phyloP scores from a whole-genome alignment of 1,140 invertebrate genomes.

The Nomia melanderi region DNA sequence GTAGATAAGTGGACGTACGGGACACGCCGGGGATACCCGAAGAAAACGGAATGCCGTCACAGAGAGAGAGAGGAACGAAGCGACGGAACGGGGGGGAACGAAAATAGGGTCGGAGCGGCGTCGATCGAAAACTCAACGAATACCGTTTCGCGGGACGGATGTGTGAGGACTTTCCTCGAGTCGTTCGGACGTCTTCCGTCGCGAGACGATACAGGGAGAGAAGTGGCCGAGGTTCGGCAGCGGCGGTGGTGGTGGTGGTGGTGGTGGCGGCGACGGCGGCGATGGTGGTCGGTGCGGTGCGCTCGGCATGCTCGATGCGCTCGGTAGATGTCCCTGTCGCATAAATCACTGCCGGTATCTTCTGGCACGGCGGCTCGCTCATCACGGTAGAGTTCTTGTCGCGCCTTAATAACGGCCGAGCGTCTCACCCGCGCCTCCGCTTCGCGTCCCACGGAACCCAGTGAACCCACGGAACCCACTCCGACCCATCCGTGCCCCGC shows the following conservation, averaged over 20 bases:
- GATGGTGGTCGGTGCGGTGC: conserved; percentile 41
- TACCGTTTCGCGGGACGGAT: no score
- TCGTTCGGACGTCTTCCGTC: conserved; percentile 8
- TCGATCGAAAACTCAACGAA: no score
- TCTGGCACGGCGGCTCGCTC: conserved; percentile 77
- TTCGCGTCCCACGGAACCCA: conserved; percentile 48
- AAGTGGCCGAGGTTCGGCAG: conserved; percentile 41
- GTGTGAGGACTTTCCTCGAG: no score
- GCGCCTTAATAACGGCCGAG: conserved; percentile 80
- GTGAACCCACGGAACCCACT: neutral
- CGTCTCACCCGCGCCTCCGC: conserved; percentile 72
- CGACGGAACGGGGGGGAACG: no score
- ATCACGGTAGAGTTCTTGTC: conserved; percentile 80
- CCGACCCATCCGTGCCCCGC: conserved; percentile 48
- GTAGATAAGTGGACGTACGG: conserved; percentile 30
- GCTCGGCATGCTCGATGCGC: conserved; percentile 46
- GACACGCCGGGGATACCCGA: neutral
- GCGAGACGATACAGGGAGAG: conserved; percentile 59
- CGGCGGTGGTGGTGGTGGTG: conserved; percentile 19
- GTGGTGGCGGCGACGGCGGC: conserved; percentile 9
- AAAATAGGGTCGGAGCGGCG: no score
- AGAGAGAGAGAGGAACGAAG: neutral
- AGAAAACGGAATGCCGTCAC: conserved; percentile 20
- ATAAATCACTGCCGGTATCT: conserved; percentile 79
- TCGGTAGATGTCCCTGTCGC: conserved; percentile 75